Conservation (phyloP, 2,797 vertebrate genomes). For the Moxostoma hubbsi region DNA sequence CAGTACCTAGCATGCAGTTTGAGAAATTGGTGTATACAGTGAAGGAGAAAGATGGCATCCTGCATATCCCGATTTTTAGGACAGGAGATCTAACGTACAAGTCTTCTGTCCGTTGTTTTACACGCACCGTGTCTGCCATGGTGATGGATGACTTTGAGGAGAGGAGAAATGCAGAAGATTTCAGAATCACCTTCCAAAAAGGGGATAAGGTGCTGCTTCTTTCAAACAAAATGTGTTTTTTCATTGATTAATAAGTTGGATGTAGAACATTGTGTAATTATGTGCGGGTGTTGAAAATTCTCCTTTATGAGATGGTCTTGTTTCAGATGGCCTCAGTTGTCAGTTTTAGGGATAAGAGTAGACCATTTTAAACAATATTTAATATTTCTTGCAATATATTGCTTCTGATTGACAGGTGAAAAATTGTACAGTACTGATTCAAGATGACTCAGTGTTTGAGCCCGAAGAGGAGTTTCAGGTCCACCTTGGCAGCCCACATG, state of each 20-base stretch:
- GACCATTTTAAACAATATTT: no score
- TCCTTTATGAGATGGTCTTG: neutral
- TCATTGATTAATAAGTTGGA: no score
- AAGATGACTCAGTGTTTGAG: slow-evolving; percentile 93
- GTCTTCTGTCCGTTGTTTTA: slow-evolving; percentile 92
- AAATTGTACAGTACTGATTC: slow-evolving; percentile 89
- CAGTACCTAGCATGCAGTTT: slow-evolving; percentile 99
- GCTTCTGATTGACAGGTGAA: slow-evolving; percentile 80
- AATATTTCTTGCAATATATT: neutral
- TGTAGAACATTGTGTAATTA: neutral
- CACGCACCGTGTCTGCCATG: slow-evolving; percentile 85
- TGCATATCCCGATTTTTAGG: slow-evolving; percentile 86
- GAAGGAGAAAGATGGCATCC: slow-evolving; percentile 85
- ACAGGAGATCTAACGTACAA: slow-evolving; percentile 90
- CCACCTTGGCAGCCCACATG: slow-evolving; percentile 86
- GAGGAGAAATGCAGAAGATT: slow-evolving; percentile 87
- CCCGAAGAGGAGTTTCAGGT: slow-evolving; percentile 93
- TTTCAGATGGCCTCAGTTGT: neutral
- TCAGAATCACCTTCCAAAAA: slow-evolving; percentile 87
- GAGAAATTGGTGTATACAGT: slow-evolving; percentile 82
- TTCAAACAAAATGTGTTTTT: no score
- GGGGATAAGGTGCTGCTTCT: slow-evolving; percentile 86
- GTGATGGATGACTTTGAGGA: slow-evolving; percentile 92
- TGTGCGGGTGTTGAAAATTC: neutral
- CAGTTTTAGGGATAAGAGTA: neutral